These are phyloP conservation scores for Aspidapion aeneum DNA, from an alignment of 2,888 invertebrate species.

Conservation along the genomic window DNA sequence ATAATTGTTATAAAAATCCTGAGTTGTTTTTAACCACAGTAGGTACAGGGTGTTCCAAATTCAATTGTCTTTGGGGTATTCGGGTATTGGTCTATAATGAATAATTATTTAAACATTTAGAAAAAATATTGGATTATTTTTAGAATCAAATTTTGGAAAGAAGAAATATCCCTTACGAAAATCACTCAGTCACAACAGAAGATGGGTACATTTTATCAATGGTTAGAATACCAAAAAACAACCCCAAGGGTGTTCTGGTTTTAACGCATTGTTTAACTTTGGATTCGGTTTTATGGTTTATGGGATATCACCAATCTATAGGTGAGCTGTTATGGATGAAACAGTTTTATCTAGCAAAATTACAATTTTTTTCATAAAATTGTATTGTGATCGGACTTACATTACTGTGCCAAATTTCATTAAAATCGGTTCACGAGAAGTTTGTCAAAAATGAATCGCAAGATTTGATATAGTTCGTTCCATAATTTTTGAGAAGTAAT, in stretches of 20 bases:
- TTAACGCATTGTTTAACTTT: slow-evolving; percentile 21
- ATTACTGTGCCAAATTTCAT: too few species aligned
- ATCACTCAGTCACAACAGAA: slow-evolving; percentile 16
- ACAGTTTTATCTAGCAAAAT: too few species aligned
- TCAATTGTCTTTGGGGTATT: too few species aligned
- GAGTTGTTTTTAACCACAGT: neutral
- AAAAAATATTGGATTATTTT: neutral
- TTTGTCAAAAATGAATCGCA: too few species aligned
- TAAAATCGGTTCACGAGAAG: too few species aligned
- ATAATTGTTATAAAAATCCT: neutral
- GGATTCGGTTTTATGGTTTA: slow-evolving; percentile 17
- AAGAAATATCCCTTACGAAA: slow-evolving; percentile 6
- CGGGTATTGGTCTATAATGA: too few species aligned
- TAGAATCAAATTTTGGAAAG: slow-evolving; percentile 12
- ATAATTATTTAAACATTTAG: neutral
- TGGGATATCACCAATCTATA: slow-evolving; percentile 10
- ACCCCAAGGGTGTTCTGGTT: slow-evolving; percentile 22
- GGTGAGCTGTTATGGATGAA: slow-evolving; percentile 7
- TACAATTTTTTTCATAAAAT: too few species aligned
- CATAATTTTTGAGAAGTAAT: neutral
- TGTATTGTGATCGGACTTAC: too few species aligned
- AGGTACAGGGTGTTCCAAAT: too few species aligned
- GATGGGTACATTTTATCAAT: slow-evolving; percentile 24
- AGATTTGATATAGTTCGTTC: too few species aligned
- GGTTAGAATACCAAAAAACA: slow-evolving; percentile 15